Evolutionary conservation across 2,113 vertebrate genomes (phyloP), one percentile per base, ranked within the genome.

Genomic region (Centropus unirufus): DNA sequence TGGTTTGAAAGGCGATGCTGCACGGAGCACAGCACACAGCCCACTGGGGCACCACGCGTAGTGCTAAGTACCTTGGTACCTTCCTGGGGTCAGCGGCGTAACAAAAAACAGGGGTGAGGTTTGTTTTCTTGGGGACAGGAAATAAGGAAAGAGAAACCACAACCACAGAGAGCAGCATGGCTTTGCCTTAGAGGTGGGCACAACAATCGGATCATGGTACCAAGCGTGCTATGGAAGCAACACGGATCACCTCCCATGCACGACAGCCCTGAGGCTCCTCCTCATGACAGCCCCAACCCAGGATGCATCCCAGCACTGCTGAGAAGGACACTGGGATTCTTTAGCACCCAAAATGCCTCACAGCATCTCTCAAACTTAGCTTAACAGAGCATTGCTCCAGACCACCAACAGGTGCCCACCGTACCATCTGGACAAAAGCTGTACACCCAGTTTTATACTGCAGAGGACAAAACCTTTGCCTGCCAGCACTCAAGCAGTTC

Each of bases 31-130:
- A 4, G 39, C 34, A 21, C 42, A 36, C n/a, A 83, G 77, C 55
- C 49, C 23, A 9, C 1, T 24, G 11, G 54, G 64, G 47, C 32
- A 83, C 14, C 5, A 14, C 0, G 1, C 2, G 18, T 1, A 0
- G 27, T 29, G 49, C 54, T 19, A 23, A 0, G 0, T 11, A 63
- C 51, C 19, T 26, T 58, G 67, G 72, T n/a, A 70, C 12, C 32
- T 75, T 55, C 59, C 59, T 3, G 2, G 55, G 55, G 51, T 54
- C 68, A 66, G 36, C 30, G 30, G 32, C 2, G 1, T 5, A 79
- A 64, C 23, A 34, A 55, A 57, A 63, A 75, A 11, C 30, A n/a
- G 6, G n/a, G 26, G 34, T 83, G 49, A 86, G 6, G 8, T 29
- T 75, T 74, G 61, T 17, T 51, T 64, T 59, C 21, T 52, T 63